Base-by-base conservation (phyloP, 2,113 vertebrate species). In the Pionites leucogaster region DNA sequence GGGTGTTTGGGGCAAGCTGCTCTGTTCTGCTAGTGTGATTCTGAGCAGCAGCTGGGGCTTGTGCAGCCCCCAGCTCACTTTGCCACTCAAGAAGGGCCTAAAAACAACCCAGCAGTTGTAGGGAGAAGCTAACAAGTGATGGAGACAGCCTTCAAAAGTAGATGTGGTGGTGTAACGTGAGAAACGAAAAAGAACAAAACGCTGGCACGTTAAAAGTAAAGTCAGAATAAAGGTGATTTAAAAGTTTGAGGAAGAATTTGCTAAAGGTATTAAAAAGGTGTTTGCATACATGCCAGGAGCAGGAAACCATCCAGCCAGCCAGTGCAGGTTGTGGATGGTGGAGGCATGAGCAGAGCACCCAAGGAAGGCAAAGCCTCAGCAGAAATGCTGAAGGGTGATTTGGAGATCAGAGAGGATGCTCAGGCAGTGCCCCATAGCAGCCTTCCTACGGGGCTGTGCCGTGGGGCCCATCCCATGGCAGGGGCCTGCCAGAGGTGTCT, bases 401-500 rank as follows among this genome's bases (percentile, higher is more conserved):
- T 92, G 59, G 35, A 65, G 39, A 39, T 27, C 0, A 1, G 13
- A 11, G 37, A 82, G 13, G 41, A 82, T 79, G 42, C 75, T 90
- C 46, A 63, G 50, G 68, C 33, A 75, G 27, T 72, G 52, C 13
- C 13, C 27, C 49, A 0, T 5, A 4, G 70, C 52, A 92, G 84
- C 35, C 33, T 31, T 63, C 77, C 55, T 46, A 20, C 0, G 2
- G 53, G 59, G 23, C 41, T 83, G 52, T 92, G 67, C 25, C 1
- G 1, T 27, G 22, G n/a, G 8, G 3, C 2, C 33, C 1, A 1
- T 79, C 62, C 78, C 37, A 75, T 0, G 4, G 14, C 59, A 64
- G 10, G 33, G 14, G 3, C 24, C 60, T 72, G 50, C n/a, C 4
- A 1, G 62, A 93, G 52, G 72, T 0, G 0, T n/a, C 28, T 55